A percentile compares a stretch with the other conserved stretches of the same genome.
Conservation (phyloP, 2,888 invertebrate genomes). For the Drosophila phalerata region DNA sequence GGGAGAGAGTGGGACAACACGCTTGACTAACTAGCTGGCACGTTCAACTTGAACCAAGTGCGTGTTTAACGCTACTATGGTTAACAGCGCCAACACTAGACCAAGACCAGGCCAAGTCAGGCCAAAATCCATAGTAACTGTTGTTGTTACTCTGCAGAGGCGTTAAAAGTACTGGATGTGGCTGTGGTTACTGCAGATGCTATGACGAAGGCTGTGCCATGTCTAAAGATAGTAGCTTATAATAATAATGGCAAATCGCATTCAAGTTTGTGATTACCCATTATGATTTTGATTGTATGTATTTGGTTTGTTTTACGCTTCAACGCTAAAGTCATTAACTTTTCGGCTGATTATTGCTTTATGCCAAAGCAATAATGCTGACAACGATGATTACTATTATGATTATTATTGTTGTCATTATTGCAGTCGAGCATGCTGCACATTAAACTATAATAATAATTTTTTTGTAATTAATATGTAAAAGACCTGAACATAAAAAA, state of each 20-base stretch:
- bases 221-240: slow-evolving; percentile 28
- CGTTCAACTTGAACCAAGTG: slow-evolving; percentile 72
- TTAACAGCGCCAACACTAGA: slow-evolving; percentile 42
- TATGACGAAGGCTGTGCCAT: slow-evolving; percentile 17
- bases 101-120: neutral
- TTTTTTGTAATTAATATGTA: slow-evolving; percentile 26
- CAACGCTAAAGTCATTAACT: slow-evolving; percentile 67
- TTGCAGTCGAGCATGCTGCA: slow-evolving; percentile 26
- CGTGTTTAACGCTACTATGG: slow-evolving; percentile 78
- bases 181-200: slow-evolving; percentile 18
- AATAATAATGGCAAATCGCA: slow-evolving; percentile 35
- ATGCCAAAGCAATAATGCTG: slow-evolving; percentile 1
- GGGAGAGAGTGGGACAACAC: slow-evolving; percentile 30
- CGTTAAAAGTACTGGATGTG: slow-evolving; percentile 54
- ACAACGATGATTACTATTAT: slow-evolving; percentile 20
- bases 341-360: slow-evolving; percentile 30
- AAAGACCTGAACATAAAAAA: neutral
- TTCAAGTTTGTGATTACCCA: slow-evolving; percentile 43
- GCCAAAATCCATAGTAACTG: slow-evolving; percentile 26
- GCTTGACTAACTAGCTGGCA: slow-evolving; percentile 64
- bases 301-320: slow-evolving; percentile 51
- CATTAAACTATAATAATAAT: slow-evolving; percentile 28
- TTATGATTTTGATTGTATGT: slow-evolving; percentile 36
- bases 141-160: slow-evolving; percentile 40
- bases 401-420: slow-evolving; percentile 22